Evolutionary conservation across 2,113 vertebrate genomes (phyloP).

Genomic region (Thomomys bottae): DNA sequence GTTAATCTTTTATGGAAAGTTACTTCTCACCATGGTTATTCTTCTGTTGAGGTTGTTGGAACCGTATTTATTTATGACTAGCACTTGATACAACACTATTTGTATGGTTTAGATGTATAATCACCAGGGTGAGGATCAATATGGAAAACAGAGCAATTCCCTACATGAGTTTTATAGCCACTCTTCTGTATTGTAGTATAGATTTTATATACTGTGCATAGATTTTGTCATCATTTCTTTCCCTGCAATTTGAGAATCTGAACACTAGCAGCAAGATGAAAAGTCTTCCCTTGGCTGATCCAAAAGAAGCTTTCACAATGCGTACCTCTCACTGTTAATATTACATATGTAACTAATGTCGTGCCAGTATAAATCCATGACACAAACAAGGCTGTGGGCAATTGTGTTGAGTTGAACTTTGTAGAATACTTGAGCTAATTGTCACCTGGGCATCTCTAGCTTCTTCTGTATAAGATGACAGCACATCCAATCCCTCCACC

Average conservation of each 20-base stretch:
- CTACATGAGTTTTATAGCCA: not conserved
- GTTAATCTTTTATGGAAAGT: slow-evolving; percentile 9
- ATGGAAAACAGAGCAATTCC: not conserved
- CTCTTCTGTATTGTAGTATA: not conserved
- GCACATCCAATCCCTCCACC: not conserved
- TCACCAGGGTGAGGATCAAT: not conserved
- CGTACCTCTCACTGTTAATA: not conserved
- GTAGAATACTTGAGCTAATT: slow-evolving; percentile 16
- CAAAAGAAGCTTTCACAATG: not conserved
- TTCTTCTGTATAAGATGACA: not conserved
- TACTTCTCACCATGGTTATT: not conserved
- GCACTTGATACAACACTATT: not conserved
- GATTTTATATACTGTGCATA: accelerated
- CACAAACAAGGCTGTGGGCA: not conserved
- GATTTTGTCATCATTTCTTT: not conserved
- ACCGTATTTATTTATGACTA: not conserved
- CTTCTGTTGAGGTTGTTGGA: not conserved
- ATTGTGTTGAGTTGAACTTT: not conserved
- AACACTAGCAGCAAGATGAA: not conserved
- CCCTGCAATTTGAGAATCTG: not conserved
- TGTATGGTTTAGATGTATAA: not conserved
- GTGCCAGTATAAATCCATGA: not conserved
- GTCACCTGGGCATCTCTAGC: not conserved
- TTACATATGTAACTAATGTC: not conserved
- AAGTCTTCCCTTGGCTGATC: not conserved